These are phyloP conservation scores for Rattus norvegicus DNA, from an alignment of 2,113 vertebrate genomes.

Conservation along the genomic window GRCr8 NC_086032.1:32017001-32017500, in stretches of 20 bases:
- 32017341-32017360: not conserved
- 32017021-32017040: not conserved
- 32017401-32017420: not conserved
- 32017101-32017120: not conserved
- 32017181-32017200: not conserved
- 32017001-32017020: not conserved
- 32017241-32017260: not conserved
- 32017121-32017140: not conserved
- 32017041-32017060: not conserved
- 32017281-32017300: not conserved
- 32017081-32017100: not conserved
- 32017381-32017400: not conserved
- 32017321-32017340: not conserved
- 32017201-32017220: not conserved
- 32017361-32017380: not conserved
- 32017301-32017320: too few species aligned
- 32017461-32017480: too few species aligned
- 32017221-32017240: not conserved
- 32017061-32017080: not conserved
- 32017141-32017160: not conserved
- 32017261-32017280: not conserved
- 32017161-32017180: not conserved
- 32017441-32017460: too few species aligned
- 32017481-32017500: too few species aligned
- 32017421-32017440: not conserved